Base-by-base conservation (phyloP, 2,113 vertebrate species). In the Corvus moneduloides region DNA sequence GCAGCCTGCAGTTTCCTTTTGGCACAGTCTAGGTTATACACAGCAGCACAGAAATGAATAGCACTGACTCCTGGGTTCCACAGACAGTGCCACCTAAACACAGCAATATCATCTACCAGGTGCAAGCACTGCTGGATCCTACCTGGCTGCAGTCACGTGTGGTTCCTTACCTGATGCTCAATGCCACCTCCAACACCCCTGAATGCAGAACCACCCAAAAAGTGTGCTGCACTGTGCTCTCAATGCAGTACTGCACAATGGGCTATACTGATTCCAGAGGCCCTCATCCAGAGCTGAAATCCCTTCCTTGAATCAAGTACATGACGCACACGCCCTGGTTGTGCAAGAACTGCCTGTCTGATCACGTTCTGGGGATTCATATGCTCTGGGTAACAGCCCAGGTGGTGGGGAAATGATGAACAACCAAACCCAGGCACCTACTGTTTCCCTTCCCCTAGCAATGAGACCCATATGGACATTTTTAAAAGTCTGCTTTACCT, bases 351-450 rank as follows among this genome's bases (percentile, higher is more conserved):
- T 7, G 5, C 54, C 49, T 17, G 26, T 21, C 46, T 74, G 32
- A 41, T 11, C 3, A 4, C 0, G 0, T 48, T 58, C 55, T 58
- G 37, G 37, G 13, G 8, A 37, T 49, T 14, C 11, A 16, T 6
- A 27, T 2, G 9, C 28, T 63, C 66, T 35, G 43, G 15, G 0
- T 41, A 66, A 74, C 28, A 32, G 16, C 37, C 44, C 5, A 21
- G 1, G 21, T 27, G 33, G 24, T 14, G 3, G 3, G 19, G 21
- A 92, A 79, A 13, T 39, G 35, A 75, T 6, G 1, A 84, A 49
- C 13, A 39, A 58, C 7, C 39, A 24, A 49, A 89, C 5, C 7
- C 59, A 77, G 46, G 77, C 37, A 72, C 11, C 26, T 8, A 26
- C 28, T 8, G 5, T 4, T 68, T 84, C 14, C 7, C 8, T 27